A percentile compares a stretch with the other conserved stretches of the same genome.
These are phyloP conservation scores for Ondatra zibethicus DNA, from an alignment of 2,113 vertebrate genomes.

Conservation along the genomic window DNA sequence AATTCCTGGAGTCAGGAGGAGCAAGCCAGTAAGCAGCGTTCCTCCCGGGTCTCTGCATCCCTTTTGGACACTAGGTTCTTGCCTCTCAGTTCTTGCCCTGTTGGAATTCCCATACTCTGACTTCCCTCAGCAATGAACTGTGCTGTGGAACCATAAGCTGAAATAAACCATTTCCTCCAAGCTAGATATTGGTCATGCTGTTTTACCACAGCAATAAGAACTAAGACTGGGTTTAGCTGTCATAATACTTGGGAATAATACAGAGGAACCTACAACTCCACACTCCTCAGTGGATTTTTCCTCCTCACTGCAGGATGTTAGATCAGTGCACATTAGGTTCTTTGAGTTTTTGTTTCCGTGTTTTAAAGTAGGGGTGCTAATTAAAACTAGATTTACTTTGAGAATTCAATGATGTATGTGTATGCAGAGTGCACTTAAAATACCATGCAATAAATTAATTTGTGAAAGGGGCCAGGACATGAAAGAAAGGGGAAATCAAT, in stretches of 20 bases:
- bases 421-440: not conserved
- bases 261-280: not conserved
- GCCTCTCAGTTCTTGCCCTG: not conserved
- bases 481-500: slow-evolving; percentile 12
- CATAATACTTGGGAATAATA: not conserved
- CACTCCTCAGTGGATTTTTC: not conserved
- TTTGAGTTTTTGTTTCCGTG: not conserved
- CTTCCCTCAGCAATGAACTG: too few relatives aligned
- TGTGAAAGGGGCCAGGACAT: not conserved
- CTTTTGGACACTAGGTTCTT: not conserved
- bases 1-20: too few relatives aligned
- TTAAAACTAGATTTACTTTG: slow-evolving; percentile 8
- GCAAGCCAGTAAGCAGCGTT: not conserved
- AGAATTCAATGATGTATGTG: not conserved
- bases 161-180: not conserved
- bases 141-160: not conserved
- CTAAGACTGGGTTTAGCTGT: not conserved
- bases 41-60: not conserved
- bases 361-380: slow-evolving; percentile 9
- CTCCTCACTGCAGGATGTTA: not conserved
- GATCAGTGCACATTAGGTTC: not conserved
- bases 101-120: not conserved
- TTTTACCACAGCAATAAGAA: not conserved
- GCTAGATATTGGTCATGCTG: not conserved
- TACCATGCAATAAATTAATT: not conserved